Conservation (phyloP, 1,140 invertebrate species). For the Drosophila insularis region DNA sequence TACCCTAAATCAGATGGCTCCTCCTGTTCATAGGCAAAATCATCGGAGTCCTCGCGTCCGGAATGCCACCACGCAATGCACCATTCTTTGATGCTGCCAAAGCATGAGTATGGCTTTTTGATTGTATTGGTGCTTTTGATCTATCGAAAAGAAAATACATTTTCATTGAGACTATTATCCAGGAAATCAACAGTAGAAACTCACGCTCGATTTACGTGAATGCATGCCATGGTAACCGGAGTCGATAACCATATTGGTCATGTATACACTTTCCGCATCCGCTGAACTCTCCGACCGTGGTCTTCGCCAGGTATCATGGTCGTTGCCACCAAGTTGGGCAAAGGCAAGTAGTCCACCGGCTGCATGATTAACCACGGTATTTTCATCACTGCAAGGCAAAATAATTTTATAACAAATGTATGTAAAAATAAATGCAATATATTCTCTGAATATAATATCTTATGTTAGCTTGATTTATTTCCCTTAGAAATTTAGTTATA, state of each 20-base stretch:
- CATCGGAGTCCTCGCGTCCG: slow-evolving; percentile 90
- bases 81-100: slow-evolving; percentile 87
- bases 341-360: slow-evolving; percentile 63
- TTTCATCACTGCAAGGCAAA: slow-evolving; percentile 84
- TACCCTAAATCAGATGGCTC: slow-evolving; percentile 88
- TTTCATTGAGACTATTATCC: background rate
- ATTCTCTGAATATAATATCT: too few relatives aligned
- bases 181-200: background rate
- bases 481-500: too few relatives aligned
- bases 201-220: slow-evolving; percentile 80
- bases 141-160: slow-evolving; percentile 25
- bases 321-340: slow-evolving; percentile 83
- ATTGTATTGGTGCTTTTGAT: slow-evolving; percentile 79
- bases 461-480: too few relatives aligned
- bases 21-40: slow-evolving; percentile 87
- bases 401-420: background rate
- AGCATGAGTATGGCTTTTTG: slow-evolving; percentile 77
- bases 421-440: too few relatives aligned
- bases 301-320: slow-evolving; percentile 84
- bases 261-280: slow-evolving; percentile 89
- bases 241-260: slow-evolving; percentile 85
- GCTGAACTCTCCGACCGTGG: slow-evolving; percentile 89
- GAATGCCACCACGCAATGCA: slow-evolving; percentile 94
- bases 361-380: slow-evolving; percentile 79
- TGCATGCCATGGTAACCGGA: slow-evolving; percentile 80